These are phyloP conservation scores for Dermolepida albohirtum DNA, from an alignment of 2,888 invertebrate species.

Conservation along the genomic window DNA sequence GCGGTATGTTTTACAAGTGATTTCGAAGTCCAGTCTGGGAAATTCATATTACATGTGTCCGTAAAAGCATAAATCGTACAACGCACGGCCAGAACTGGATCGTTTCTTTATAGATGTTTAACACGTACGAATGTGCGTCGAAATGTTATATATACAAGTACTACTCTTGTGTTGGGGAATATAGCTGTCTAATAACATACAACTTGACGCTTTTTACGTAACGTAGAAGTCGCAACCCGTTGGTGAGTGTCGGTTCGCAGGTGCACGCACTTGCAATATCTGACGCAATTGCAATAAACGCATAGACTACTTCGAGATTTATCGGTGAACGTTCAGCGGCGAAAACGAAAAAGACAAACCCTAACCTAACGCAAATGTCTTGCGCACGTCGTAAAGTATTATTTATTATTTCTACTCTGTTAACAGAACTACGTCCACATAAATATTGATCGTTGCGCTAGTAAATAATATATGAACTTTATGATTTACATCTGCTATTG, in stretches of 20 bases:
- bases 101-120: slow-evolving; percentile 28
- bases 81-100: slow-evolving; percentile 18
- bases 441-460: slow-evolving; percentile 21
- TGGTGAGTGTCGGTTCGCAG: slow-evolving; percentile 27
- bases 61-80: slow-evolving; percentile 14
- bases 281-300: slow-evolving; percentile 36
- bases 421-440: slow-evolving; percentile 26
- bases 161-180: slow-evolving; percentile 7
- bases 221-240: slow-evolving; percentile 34
- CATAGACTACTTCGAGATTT: slow-evolving; percentile 32
- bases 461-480: slow-evolving; percentile 32
- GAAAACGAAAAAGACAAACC: slow-evolving; percentile 34
- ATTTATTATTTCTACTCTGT: slow-evolving; percentile 27
- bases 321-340: slow-evolving; percentile 20
- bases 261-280: slow-evolving; percentile 36
- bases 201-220: slow-evolving; percentile 35
- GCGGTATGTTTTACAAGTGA: no score
- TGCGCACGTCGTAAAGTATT: slow-evolving; percentile 28
- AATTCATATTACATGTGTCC: no score
- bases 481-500: slow-evolving; percentile 31
- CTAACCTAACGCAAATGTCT: slow-evolving; percentile 34
- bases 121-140: slow-evolving; percentile 21
- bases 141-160: slow-evolving; percentile 14
- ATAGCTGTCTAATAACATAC: slow-evolving; percentile 26
- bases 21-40: no score